Percentiles rank a stretch among this genome's conserved stretches.
phyloP scores from a whole-genome alignment of 1,140 invertebrate species.

The Cephus cinctus region DNA sequence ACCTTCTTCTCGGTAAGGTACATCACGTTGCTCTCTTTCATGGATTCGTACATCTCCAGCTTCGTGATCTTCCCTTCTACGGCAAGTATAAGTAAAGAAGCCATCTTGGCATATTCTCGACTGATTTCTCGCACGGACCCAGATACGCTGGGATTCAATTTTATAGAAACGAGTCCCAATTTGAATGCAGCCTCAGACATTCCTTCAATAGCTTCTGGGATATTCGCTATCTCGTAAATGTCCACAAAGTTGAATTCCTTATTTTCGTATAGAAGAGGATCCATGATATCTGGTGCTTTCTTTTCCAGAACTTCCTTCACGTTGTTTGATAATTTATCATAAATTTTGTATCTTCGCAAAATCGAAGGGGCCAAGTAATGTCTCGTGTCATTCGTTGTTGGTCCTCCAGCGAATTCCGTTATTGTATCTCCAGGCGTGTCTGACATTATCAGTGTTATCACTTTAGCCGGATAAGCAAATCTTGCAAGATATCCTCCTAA shows the following conservation, averaged over 20 bases:
- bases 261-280: conserved; percentile 17
- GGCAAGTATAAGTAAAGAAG: conserved; percentile 36
- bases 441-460: conserved; percentile 66
- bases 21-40: conserved; percentile 27
- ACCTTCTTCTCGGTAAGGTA: conserved; percentile 26
- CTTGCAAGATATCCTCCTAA: conserved; percentile 63
- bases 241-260: conserved; percentile 40
- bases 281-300: conserved; percentile 8
- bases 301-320: conserved; percentile 22
- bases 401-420: conserved; percentile 67
- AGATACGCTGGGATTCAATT: conserved; percentile 53
- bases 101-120: conserved; percentile 39
- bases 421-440: conserved; percentile 66
- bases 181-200: conserved; percentile 40
- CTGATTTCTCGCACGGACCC: conserved; percentile 55
- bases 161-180: conserved; percentile 49
- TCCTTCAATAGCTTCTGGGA: conserved; percentile 55
- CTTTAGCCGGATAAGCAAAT: conserved; percentile 55
- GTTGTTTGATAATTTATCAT: conserved; percentile 16
- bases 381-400: conserved; percentile 58
- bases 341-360: conserved; percentile 45
- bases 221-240: conserved; percentile 61
- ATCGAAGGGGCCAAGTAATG: conserved; percentile 38
- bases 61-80: conserved; percentile 30
- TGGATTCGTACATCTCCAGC: conserved; percentile 30